phyloP scores from a whole-genome alignment of 1,140 invertebrate genomes.

The Euwallacea fornicatus region DNA sequence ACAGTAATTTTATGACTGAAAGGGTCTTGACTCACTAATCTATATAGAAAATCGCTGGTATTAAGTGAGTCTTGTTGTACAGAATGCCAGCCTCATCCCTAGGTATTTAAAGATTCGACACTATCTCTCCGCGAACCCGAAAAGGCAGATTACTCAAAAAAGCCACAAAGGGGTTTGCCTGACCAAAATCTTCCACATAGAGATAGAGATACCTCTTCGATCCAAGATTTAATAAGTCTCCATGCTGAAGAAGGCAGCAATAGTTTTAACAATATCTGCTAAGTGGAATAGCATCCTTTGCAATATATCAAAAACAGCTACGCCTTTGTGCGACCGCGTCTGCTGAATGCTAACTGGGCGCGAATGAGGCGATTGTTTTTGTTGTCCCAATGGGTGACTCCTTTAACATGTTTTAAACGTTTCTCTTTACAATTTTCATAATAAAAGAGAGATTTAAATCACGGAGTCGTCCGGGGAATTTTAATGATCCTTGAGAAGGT shows the following conservation, averaged over 20 bases:
- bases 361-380: neutral
- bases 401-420: slow-evolving; percentile 1
- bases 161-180: neutral
- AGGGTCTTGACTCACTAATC: neutral
- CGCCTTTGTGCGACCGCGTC: neutral
- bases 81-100: neutral
- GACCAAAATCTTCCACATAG: neutral
- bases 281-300: neutral
- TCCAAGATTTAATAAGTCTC: neutral
- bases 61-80: neutral
- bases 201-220: neutral
- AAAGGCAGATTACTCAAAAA: neutral
- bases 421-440: slow-evolving; percentile 6
- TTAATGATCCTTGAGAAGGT: neutral
- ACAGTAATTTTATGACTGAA: neutral
- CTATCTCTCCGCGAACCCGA: too few species aligned
- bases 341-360: neutral
- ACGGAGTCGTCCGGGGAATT: neutral
- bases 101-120: neutral
- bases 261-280: neutral
- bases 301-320: slow-evolving; percentile 2
- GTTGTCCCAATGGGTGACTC: neutral
- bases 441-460: slow-evolving; percentile 6
- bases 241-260: neutral
- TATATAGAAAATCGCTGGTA: neutral